phyloP scores from a whole-genome alignment of 1,140 invertebrate species.

The Sogatella furcifera region DNA sequence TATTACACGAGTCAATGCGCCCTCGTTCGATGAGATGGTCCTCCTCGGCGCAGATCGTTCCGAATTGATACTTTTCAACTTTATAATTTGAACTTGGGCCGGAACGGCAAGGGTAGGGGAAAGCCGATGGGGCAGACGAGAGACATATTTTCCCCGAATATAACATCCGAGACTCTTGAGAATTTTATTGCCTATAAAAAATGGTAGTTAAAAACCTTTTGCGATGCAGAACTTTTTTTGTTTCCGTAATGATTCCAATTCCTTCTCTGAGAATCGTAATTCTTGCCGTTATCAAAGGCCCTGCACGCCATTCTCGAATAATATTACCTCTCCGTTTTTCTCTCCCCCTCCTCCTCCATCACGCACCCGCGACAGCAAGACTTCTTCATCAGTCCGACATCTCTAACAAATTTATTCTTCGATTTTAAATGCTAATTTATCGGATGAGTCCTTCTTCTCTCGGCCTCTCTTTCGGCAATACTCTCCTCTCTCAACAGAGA shows the following conservation, averaged over 20 bases:
- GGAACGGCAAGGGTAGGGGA: neutral
- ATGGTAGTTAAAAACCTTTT: conserved; percentile 19
- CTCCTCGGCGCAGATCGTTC: too few species aligned
- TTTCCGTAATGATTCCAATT: conserved; percentile 14
- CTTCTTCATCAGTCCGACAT: neutral
- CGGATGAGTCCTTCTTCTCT: neutral
- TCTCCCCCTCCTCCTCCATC: neutral
- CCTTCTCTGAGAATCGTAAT: conserved; percentile 6
- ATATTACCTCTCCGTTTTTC: neutral
- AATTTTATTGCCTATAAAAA: conserved; percentile 21
- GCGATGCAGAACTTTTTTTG: conserved; percentile 19
- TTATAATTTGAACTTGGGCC: too few species aligned
- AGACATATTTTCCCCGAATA: conserved; percentile 10
- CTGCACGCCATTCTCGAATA: conserved; percentile 9
- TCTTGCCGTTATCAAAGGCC: conserved; percentile 8
- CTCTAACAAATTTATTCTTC: conserved; percentile 8
- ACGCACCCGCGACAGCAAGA: neutral
- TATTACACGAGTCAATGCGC: too few species aligned
- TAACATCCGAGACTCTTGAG: conserved; percentile 19
- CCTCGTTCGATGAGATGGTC: too few species aligned
- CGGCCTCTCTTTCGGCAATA: neutral
- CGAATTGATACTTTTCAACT: too few species aligned
- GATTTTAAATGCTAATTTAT: conserved; percentile 10
- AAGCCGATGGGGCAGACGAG: neutral
- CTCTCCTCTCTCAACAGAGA: too few species aligned